Evolutionary conservation across 2,113 vertebrate species (phyloP), one percentile per base, ranked within the genome.

Genomic region (Polypterus bichir): DNA sequence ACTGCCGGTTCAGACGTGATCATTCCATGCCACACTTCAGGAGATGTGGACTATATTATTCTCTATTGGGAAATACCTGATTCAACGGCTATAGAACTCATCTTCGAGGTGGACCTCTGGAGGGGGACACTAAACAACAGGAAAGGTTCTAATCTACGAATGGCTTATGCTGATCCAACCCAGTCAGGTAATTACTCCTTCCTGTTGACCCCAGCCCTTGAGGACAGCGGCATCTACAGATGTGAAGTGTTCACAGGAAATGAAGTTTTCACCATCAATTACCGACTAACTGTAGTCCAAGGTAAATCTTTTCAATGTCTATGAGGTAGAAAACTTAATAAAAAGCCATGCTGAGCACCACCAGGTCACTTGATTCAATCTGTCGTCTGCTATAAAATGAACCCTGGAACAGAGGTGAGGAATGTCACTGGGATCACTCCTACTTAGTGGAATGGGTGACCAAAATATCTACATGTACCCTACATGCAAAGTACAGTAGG

Each of bases 101-200:
- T 57, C 56, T 57, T 57, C 56, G 9, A 11, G 56, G 44, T 44
- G 27, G 56, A 57, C 27, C 27, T 9, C 56, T 57, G 56, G 56
- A 27, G 56, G 56, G 5, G 27, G 56, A 44, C 3, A 27, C n/a
- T 44, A 45, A 45, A 44, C 27, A 57, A 57, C 56, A 57, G 27
- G 2, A 1, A 44, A 45, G 4, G 6, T 5, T 6, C 56, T 3
- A 27, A 9, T 7, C 56, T 57, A 4, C 56, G 9, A 9, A 7
- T 57, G 11, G 56, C 56, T 27, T 7, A 44, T 4, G 7, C 56
- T 5, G 27, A 57, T 4, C 56, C 56, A 5, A 6, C 27, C 56
- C 10, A 9, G 4, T 7, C 7, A 7, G 56, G 56, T 6, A 44
- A 57, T 27, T 57, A 57, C 27, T 57, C 56, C 56, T 57, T 57